phyloP scores from a whole-genome alignment of 2,797 vertebrate genomes.

The Petrocephalus schoutedeni region DNA sequence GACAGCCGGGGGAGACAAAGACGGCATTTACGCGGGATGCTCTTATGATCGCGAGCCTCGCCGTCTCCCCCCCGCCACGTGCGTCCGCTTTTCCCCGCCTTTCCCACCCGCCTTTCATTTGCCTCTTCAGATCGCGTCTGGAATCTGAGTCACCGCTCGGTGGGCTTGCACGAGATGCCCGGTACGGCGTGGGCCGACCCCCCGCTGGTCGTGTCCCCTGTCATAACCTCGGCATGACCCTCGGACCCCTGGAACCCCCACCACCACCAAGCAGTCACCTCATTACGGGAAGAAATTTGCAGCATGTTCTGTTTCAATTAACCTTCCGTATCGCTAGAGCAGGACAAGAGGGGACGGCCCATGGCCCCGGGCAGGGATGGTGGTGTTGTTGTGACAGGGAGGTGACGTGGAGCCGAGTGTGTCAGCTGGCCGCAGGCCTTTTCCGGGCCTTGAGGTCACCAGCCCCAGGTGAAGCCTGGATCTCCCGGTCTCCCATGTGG shows the following conservation, averaged over 20 bases:
- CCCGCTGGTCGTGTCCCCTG: background rate
- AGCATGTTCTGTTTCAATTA: slow-evolving; percentile 75
- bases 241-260: slow-evolving; percentile 21
- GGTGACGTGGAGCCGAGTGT: slow-evolving; percentile 20
- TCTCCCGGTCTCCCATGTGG: background rate
- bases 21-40: slow-evolving; percentile 38
- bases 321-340: slow-evolving; percentile 63
- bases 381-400: slow-evolving; percentile 55
- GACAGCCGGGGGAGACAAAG: slow-evolving; percentile 52
- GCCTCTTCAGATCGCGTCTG: background rate
- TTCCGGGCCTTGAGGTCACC: background rate
- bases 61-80: background rate
- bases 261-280: slow-evolving; percentile 48
- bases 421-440: background rate
- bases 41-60: slow-evolving; percentile 33
- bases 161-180: background rate
- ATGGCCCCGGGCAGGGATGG: slow-evolving; percentile 69
- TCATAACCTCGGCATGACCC: slow-evolving; percentile 16
- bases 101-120: slow-evolving; percentile 25
- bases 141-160: background rate
- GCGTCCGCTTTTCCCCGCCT: background rate
- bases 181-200: slow-evolving; percentile 29
- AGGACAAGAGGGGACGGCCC: slow-evolving; percentile 51
- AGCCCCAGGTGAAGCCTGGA: background rate
- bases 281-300: slow-evolving; percentile 73